phyloP scores from a whole-genome alignment of 2,113 vertebrate species.

The Dasyurus viverrinus region DNA sequence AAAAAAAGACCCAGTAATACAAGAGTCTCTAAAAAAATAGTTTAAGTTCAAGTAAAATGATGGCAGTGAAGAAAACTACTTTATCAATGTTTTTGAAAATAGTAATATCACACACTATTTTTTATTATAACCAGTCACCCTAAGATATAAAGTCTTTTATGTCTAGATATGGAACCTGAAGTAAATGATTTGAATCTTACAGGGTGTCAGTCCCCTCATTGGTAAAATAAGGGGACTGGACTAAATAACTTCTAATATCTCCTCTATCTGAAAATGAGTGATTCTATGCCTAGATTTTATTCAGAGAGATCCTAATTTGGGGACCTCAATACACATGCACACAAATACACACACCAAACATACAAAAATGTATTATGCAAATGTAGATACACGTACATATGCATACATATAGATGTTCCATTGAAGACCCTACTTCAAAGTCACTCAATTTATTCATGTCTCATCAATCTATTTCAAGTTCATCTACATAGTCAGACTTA shows the following conservation, averaged over 20 bases:
- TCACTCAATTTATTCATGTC: too few species aligned
- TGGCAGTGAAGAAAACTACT: background rate
- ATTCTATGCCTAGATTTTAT: too few species aligned
- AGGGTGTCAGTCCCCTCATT: background rate
- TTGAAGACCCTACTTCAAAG: background rate
- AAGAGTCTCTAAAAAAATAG: background rate
- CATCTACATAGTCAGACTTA: too few species aligned
- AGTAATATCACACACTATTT: background rate
- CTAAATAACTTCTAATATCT: background rate
- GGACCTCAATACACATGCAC: background rate
- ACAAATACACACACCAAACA: too few species aligned
- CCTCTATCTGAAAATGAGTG: background rate
- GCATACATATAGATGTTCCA: background rate
- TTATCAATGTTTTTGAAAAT: background rate
- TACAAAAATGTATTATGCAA: too few species aligned
- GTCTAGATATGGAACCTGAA: background rate
- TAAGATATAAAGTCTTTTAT: background rate
- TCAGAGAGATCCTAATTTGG: background rate
- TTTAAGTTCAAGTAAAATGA: background rate
- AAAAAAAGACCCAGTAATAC: background rate
- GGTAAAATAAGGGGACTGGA: background rate
- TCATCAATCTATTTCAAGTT: too few species aligned
- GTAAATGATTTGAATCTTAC: background rate
- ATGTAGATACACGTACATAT: too few species aligned
- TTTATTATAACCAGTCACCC: background rate